Conservation (phyloP, 2,113 vertebrate species). For the Uria lomvia region DNA sequence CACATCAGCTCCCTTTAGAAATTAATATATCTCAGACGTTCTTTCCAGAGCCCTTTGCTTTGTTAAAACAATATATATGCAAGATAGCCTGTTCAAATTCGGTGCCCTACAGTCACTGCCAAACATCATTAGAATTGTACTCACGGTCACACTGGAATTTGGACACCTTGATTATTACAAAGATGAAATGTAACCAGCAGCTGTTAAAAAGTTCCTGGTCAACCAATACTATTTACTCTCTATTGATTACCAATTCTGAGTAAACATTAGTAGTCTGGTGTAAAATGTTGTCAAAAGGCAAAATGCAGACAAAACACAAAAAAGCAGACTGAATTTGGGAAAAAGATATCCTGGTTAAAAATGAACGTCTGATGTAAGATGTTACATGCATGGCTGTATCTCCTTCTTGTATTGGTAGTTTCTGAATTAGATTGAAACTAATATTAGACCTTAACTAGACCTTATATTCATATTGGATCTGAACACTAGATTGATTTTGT, state of each 20-base stretch:
- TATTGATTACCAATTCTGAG: background rate
- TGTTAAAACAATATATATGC: background rate
- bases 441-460: background rate
- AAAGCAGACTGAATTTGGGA: background rate
- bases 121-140: background rate
- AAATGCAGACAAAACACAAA: background rate
- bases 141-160: background rate
- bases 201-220: background rate
- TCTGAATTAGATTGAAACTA: background rate
- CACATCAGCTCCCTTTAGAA: background rate
- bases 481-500: background rate
- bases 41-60: background rate
- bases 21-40: background rate
- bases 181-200: background rate
- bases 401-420: background rate
- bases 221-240: background rate
- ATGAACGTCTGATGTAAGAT: background rate
- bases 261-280: background rate
- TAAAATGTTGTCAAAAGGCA: background rate
- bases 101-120: background rate
- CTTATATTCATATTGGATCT: background rate
- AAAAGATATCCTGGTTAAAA: background rate
- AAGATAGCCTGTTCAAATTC: background rate
- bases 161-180: background rate
- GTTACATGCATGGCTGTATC: background rate